Evolutionary conservation across 2,797 vertebrate species (phyloP).

Genomic region (Darevskia mixta): DNA sequence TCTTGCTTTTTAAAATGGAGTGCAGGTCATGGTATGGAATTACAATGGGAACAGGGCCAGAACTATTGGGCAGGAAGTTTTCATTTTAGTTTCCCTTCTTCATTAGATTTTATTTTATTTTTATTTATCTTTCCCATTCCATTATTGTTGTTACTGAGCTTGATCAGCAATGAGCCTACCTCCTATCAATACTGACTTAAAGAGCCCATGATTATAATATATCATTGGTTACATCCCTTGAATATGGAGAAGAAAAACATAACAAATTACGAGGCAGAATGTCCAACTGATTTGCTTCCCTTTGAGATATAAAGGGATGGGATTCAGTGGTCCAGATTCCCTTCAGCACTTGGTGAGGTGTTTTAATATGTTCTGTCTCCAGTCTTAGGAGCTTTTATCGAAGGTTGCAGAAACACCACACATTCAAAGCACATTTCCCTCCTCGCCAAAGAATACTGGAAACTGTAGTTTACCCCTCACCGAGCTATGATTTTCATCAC

Average conservation of each 20-base stretch:
- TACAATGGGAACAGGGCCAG: rapidly evolving
- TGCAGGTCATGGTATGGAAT: neutral
- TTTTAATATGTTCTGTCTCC: too few species aligned
- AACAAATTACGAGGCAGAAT: neutral
- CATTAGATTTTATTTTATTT: neutral
- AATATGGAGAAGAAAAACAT: neutral
- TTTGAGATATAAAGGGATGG: neutral
- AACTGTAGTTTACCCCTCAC: too few species aligned
- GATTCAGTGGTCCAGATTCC: neutral
- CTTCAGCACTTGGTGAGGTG: neutral
- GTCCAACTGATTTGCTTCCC: neutral
- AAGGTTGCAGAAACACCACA: too few species aligned
- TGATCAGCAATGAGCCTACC: neutral
- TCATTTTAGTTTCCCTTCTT: constrained; percentile 17
- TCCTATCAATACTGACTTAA: neutral
- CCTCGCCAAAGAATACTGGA: too few species aligned
- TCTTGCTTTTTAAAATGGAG: constrained; percentile 32
- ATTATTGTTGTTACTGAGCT: neutral
- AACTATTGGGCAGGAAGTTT: neutral
- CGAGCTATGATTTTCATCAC: too few species aligned
- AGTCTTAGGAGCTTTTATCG: too few species aligned
- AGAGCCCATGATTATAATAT: neutral
- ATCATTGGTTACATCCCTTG: neutral
- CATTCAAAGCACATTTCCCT: too few species aligned
- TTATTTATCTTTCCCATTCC: neutral